Evolutionary conservation across 2,888 invertebrate species (phyloP).

Genomic region (Altica lythri): DNA sequence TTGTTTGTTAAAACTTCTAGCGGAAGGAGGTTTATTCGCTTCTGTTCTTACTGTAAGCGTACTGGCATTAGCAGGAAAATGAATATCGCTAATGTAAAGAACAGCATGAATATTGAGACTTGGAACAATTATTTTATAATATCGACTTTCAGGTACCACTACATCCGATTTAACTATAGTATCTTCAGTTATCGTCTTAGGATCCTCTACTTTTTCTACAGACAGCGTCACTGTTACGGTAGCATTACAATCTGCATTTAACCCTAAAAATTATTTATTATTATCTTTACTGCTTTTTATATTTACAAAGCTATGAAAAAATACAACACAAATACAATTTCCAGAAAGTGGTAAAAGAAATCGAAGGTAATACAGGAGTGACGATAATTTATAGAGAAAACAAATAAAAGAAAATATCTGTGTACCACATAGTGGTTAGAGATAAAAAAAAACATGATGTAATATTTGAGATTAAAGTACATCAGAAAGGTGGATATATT

Average conservation of each 20-base stretch:
- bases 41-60: slow-evolving; percentile 55
- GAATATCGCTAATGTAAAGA: slow-evolving; percentile 43
- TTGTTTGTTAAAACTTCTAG: slow-evolving; percentile 58
- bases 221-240: slow-evolving; percentile 53
- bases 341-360: too few species aligned
- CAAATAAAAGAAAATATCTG: too few species aligned
- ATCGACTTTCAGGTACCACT: slow-evolving; percentile 37
- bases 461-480: too few species aligned
- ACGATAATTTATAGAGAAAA: too few species aligned
- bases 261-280: slow-evolving; percentile 65
- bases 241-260: slow-evolving; percentile 61
- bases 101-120: slow-evolving; percentile 44
- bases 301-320: too few species aligned
- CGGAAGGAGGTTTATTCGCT: slow-evolving; percentile 52
- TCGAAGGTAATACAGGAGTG: too few species aligned
- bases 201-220: slow-evolving; percentile 36
- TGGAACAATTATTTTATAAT: slow-evolving; percentile 51
- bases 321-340: too few species aligned
- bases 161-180: slow-evolving; percentile 34
- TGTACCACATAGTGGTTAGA: too few species aligned
- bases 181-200: slow-evolving; percentile 42
- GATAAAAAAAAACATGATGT: too few species aligned
- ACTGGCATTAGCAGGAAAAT: slow-evolving; percentile 40
- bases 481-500: too few species aligned
- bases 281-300: too few species aligned